phyloP scores from a whole-genome alignment of 1,140 invertebrate species.

The Drosophila azteca region DNA sequence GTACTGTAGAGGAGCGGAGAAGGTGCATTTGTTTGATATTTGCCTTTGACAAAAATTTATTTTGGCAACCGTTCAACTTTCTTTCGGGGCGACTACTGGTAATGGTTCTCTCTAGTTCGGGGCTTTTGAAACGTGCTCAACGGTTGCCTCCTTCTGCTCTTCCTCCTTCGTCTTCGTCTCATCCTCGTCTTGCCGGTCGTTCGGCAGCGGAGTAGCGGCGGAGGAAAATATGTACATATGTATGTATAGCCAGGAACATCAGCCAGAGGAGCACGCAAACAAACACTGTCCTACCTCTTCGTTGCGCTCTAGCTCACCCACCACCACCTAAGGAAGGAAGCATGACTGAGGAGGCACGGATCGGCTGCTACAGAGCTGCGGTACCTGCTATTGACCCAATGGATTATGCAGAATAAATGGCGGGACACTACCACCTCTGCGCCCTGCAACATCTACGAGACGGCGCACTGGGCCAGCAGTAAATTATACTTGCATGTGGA shows the following conservation, averaged over 20 bases:
- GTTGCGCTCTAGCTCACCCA: too few species aligned
- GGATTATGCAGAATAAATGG: conserved; percentile 71
- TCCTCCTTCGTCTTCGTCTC: too few species aligned
- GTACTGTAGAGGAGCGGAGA: neutral
- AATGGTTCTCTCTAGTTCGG: conserved; percentile 34
- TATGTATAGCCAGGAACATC: too few species aligned
- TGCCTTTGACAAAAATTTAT: conserved; percentile 32
- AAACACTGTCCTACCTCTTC: conserved; percentile 34
- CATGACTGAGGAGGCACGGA: conserved; percentile 3
- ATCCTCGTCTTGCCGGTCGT: conserved; percentile 4
- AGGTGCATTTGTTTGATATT: conserved; percentile 15
- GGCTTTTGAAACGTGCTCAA: conserved; percentile 36
- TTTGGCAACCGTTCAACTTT: conserved; percentile 68
- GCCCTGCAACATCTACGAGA: conserved; percentile 23
- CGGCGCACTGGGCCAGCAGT: conserved; percentile 47
- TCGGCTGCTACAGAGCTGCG: conserved; percentile 1
- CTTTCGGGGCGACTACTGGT: conserved; percentile 6
- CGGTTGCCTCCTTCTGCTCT: conserved; percentile 7
- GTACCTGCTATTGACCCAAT: conserved; percentile 66
- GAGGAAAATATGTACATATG: neutral
- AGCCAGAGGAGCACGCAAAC: conserved; percentile 31
- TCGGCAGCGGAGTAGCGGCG: conserved; percentile 12
- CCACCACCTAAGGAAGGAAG: conserved; percentile 1
- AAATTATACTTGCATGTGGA: conserved; percentile 49
- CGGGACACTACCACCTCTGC: conserved; percentile 51